Base-by-base conservation (phyloP, 2,113 vertebrate species). In the Tonatia bakeri region DNA sequence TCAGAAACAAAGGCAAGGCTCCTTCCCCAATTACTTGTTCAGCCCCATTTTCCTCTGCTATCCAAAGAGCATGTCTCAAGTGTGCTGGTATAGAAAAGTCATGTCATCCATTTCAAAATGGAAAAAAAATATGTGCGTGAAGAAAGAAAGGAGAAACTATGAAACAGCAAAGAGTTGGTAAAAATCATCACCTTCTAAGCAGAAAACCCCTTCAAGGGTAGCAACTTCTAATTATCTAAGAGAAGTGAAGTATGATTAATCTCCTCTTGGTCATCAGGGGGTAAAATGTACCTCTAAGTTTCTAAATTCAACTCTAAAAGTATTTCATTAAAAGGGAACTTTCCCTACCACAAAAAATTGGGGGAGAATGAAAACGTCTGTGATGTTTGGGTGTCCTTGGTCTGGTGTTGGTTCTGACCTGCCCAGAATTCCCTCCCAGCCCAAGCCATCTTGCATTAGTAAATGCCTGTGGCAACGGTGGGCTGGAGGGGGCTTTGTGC, bases 1-100 rank as follows among this genome's bases (percentile, higher is more conserved):
- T 94, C 72, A 80, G 54, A 96, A 94, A 82, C 45, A 79, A 79
- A 95, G 72, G 33, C 47, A 77, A 82, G 43, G 12, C 38, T 84
- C 33, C 14, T 79, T 85, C 16, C 47, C 33, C 40, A 17, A 26
- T n/a, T n/a, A 54, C 7, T 11, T 75, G 17, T 16, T 56, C 26
- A 91, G 22, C 52, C 33, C 64, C n/a, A 3, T 59, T 54, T 94
- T 90, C 59, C 40, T 61, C 31, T 70, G 22, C 13, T 65, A 56
- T 56, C 73, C n/a, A 33, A 90, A 94, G 52, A 91, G 61, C 72
- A 90, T 40, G 15, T 52, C 38, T 93, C 84, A 12, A 87, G 22
- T 76, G 45, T 75, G 11, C n/a, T 82, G 12, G 7, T 52, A 12
- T 31, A 92, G 28, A 94, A 87, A 95, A 95, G 69, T 7, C 33